phyloP scores from a whole-genome alignment of 2,797 vertebrate genomes.

The Peromyscus melanophrys region DNA sequence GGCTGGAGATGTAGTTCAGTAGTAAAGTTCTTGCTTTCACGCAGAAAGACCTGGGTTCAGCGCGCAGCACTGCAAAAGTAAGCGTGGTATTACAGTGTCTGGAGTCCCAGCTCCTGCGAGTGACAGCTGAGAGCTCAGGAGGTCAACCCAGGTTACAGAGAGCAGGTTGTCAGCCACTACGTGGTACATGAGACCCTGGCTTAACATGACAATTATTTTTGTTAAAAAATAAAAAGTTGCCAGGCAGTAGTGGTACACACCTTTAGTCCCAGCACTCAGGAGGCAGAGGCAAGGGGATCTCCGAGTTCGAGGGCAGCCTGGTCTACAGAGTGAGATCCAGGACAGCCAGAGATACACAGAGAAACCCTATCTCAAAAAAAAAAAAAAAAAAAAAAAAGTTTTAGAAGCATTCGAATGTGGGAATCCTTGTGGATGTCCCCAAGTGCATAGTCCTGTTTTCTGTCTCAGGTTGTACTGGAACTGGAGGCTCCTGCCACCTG shows the following conservation, averaged over 20 bases:
- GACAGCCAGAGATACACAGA: no score
- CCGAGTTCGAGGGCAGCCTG: no score
- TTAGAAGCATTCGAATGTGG: not conserved
- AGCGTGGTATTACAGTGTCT: not conserved
- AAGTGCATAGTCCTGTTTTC: not conserved
- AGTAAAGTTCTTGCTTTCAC: not conserved
- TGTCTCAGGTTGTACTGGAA: not conserved
- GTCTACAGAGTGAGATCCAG: no score
- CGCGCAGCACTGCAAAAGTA: not conserved
- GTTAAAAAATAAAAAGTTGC: no score
- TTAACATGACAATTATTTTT: not conserved
- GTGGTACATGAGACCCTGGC: not conserved
- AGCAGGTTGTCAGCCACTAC: not conserved
- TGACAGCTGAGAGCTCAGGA: not conserved
- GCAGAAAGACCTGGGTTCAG: no score
- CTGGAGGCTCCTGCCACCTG: not conserved
- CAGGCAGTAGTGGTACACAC: no score
- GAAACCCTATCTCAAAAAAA: no score
- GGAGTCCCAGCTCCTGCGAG: rapidly evolving
- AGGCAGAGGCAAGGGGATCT: no score
- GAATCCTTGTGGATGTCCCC: not conserved
- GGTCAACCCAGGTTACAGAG: not conserved
- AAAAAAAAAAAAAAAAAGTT: not conserved
- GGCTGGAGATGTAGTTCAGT: not conserved
- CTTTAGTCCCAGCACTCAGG: no score